A percentile compares a stretch with the other conserved stretches of the same genome.
Conservation (phyloP, 2,113 vertebrate genomes). For the Podarcis raffonei region DNA sequence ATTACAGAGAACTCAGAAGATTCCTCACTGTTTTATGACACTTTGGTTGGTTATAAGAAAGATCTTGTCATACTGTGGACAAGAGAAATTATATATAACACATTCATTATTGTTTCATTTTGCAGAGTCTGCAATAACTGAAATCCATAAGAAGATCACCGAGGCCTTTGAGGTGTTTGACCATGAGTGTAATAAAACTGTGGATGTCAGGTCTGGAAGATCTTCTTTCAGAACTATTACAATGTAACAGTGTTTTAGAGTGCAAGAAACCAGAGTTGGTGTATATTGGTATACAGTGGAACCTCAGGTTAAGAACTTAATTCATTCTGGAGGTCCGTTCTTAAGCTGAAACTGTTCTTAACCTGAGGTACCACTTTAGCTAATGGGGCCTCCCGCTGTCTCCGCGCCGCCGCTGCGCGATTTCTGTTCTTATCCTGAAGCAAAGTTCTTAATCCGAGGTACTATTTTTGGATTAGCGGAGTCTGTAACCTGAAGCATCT, state of each 20-base stretch:
- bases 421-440: no score
- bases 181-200: slow-evolving; percentile 83
- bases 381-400: no score
- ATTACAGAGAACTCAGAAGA: neutral
- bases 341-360: no score
- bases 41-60: neutral
- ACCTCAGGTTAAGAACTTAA: no score
- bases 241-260: neutral
- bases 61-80: no score
- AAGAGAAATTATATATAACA: neutral
- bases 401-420: no score
- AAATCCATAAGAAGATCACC: slow-evolving; percentile 83
- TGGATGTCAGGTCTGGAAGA: slow-evolving; percentile 88
- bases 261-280: slow-evolving; percentile 17
- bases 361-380: no score
- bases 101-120: slow-evolving; percentile 58
- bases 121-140: slow-evolving; percentile 75
- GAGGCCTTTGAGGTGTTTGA: slow-evolving; percentile 93
- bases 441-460: no score
- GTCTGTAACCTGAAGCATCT: no score
- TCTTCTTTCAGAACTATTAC: slow-evolving; percentile 38
- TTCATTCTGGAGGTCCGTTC: no score
- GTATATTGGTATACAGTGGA: neutral
- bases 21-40: neutral
- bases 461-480: no score